phyloP scores from a whole-genome alignment of 1,140 invertebrate genomes.

The Micrasema longulum region DNA sequence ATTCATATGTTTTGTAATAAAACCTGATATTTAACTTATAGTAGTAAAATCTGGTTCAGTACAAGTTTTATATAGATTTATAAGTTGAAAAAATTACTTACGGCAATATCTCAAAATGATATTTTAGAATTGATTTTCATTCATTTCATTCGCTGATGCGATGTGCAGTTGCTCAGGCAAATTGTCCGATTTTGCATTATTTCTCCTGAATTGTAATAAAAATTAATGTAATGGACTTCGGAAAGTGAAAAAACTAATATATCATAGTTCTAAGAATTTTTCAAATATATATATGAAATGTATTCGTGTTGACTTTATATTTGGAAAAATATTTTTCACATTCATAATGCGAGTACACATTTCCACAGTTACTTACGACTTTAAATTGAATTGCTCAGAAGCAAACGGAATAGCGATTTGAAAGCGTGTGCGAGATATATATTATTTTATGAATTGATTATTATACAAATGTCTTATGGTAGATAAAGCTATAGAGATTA shows the following conservation, averaged over 20 bases:
- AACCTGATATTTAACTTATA: too few relatives aligned
- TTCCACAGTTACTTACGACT: background rate
- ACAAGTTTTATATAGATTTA: too few relatives aligned
- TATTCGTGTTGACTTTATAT: conserved; percentile 15
- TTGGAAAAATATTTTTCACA: background rate
- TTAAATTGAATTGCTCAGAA: too few relatives aligned
- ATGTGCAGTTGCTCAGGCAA: too few relatives aligned
- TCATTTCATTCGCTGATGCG: too few relatives aligned
- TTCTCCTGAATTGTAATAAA: background rate
- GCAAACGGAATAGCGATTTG: conserved; percentile 15
- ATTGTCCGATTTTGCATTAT: background rate
- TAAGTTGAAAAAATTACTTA: too few relatives aligned
- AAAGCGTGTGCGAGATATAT: conserved; percentile 10
- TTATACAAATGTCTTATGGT: conserved; percentile 34
- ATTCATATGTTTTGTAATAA: too few relatives aligned
- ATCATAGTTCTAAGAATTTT: conserved; percentile 32
- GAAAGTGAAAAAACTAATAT: conserved; percentile 14
- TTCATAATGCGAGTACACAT: conserved; percentile 4
- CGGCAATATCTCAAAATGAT: too few relatives aligned
- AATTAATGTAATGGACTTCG: background rate
- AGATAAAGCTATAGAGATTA: conserved; percentile 33
- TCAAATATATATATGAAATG: conserved; percentile 8
- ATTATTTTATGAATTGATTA: conserved; percentile 5
- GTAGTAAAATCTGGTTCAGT: too few relatives aligned
- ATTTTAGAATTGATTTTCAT: too few relatives aligned